Evolutionary conservation across 2,113 vertebrate species (phyloP).

Genomic region (Cnemophilus loriae): DNA sequence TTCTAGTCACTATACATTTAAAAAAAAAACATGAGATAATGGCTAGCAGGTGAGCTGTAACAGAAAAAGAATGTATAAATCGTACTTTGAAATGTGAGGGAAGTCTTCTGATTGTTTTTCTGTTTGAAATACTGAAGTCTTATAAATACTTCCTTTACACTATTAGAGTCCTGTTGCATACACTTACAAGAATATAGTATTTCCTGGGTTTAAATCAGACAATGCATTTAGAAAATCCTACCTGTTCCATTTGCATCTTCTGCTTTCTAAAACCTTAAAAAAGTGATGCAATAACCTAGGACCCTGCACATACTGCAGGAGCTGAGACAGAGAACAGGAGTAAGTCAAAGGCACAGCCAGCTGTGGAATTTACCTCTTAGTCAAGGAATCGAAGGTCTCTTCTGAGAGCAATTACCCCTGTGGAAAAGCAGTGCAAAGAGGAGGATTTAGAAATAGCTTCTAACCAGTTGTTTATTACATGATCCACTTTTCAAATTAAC

Average conservation of each 20-base stretch:
- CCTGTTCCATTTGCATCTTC: neutral
- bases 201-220: neutral
- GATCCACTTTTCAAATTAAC: neutral
- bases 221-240: neutral
- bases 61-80: neutral
- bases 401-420: neutral
- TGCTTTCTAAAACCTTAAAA: neutral
- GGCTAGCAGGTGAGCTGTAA: neutral
- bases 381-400: neutral
- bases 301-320: neutral
- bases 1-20: neutral
- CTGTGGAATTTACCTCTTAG: neutral
- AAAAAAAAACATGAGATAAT: accelerated
- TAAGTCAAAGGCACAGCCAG: neutral
- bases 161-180: neutral
- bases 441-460: neutral
- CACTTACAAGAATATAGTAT: neutral
- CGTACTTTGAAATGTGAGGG: neutral
- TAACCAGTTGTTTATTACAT: neutral
- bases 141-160: neutral
- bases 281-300: neutral
- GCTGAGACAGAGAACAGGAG: neutral
- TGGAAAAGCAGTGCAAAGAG: neutral
- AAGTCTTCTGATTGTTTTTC: neutral
- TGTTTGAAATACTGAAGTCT: neutral